Base-by-base conservation (phyloP, 2,113 vertebrate species). In the Oxygymnocypris stewartii region DNA sequence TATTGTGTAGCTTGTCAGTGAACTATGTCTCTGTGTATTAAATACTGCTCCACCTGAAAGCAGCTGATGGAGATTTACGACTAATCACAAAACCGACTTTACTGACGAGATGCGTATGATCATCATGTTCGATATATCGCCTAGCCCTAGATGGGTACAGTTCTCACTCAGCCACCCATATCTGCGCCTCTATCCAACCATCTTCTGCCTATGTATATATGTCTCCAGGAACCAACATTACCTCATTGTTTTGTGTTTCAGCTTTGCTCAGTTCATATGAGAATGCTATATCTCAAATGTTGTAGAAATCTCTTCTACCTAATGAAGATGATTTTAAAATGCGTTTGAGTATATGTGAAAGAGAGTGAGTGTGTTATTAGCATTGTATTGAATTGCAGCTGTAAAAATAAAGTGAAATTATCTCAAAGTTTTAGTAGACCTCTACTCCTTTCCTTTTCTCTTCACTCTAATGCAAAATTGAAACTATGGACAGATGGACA, bases 401-500 rank as follows among this genome's bases (percentile, higher is more conserved):
- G 47, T 84, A 67, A 84, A 73, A 84, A 73, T 51, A 57, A 74
- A 71, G 5, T 51, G 1, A 69, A 25, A 83, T 35, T 69, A 49
- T 28, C 20, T 28, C 20, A 13, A 25, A 4, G 37, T 78, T 67
- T 67, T 63, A 59, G 76, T 76, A 63, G 23, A 63, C 47, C 28
- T 37, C 37, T 12, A 63, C 10, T 7, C 23, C 42, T 75, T 40
- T n/a, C 6, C 6, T 31, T 18, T 79, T 49, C 35, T 42, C 31
- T 18, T 23, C 23, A 44, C 10, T 44, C 9, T 1, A 71, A 71
- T 71, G 31, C 16, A 71, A 71, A 71, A 71, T 79, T 31, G 9
- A 47, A 63, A 42, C 79, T 82, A 82, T 82, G 14, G 40, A 69
- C 61, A 49, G 61, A 82, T 82, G 12, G 40, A 54, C 47, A 71